These are phyloP conservation scores for Rhincodon typus DNA, from an alignment of 2,797 vertebrate species.

Conservation along the genomic window DNA sequence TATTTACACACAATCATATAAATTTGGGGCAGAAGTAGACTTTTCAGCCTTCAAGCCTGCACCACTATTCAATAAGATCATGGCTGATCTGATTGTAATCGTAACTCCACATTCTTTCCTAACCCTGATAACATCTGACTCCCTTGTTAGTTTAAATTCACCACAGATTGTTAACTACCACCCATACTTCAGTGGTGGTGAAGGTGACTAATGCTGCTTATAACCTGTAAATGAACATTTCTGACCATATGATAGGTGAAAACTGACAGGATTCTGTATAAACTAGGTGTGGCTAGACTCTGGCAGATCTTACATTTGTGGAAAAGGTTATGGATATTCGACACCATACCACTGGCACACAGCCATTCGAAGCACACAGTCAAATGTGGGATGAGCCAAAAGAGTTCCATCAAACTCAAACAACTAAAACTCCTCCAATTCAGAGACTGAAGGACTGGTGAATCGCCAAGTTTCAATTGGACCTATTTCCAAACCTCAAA, in stretches of 20 bases:
- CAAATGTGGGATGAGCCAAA: not conserved
- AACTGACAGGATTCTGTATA: not conserved
- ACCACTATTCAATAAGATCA: too few species aligned
- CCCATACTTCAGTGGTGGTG: not conserved
- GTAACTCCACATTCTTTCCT: too few species aligned
- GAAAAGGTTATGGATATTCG: not conserved
- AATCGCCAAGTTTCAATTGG: not conserved
- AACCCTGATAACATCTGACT: too few species aligned
- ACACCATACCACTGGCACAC: not conserved
- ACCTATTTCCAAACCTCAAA: slow-evolving; percentile 13
- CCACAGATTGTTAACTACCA: too few species aligned
- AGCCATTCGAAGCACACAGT: not conserved
- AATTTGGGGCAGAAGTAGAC: too few species aligned
- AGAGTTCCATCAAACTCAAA: not conserved
- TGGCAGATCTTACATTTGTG: not conserved
- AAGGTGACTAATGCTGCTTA: not conserved
- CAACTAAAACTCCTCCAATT: not conserved
- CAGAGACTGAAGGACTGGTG: not conserved
- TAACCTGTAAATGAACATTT: not conserved
- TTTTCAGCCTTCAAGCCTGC: too few species aligned
- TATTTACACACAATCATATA: too few species aligned
- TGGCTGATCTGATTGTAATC: too few species aligned
- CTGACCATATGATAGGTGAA: not conserved
- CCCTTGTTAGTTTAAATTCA: too few species aligned
- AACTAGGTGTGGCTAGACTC: not conserved